These are phyloP conservation scores for Lagopus leucura DNA, from an alignment of 2,113 vertebrate genomes.

Conservation along the genomic window DNA sequence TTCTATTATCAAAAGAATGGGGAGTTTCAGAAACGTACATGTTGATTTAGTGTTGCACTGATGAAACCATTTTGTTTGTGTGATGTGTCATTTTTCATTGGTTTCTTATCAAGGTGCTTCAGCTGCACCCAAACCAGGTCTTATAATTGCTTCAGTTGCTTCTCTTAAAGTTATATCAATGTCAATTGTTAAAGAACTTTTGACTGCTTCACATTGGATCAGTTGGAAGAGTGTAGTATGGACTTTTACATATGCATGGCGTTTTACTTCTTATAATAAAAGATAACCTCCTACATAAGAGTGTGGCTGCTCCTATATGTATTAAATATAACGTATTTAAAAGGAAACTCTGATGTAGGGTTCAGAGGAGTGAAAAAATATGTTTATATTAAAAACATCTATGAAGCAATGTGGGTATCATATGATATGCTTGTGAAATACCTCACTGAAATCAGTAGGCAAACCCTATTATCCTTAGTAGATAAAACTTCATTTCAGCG, in stretches of 20 bases:
- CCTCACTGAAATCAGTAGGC: not conserved
- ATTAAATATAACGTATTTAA: not conserved
- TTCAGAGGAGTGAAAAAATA: conserved; percentile 18
- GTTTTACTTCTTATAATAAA: conserved; percentile 3
- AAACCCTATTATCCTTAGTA: not conserved
- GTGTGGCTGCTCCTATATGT: conserved; percentile 18
- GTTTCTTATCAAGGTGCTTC: conserved; percentile 83
- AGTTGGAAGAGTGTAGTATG: conserved; percentile 43
- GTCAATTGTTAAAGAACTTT: conserved; percentile 80
- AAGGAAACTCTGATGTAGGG: not conserved
- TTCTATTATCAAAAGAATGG: conserved; percentile 72
- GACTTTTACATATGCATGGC: not conserved
- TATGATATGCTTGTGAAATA: not conserved
- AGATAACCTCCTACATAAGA: not conserved
- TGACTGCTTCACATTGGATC: conserved; percentile 73
- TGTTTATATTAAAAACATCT: not conserved
- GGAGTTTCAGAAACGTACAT: conserved; percentile 66
- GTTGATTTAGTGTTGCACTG: conserved; percentile 79
- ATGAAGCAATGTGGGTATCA: not conserved
- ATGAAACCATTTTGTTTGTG: conserved; percentile 77
- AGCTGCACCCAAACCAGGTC: conserved; percentile 76
- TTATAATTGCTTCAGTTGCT: conserved; percentile 83
- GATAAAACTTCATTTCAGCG: not conserved
- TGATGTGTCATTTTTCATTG: conserved; percentile 83
- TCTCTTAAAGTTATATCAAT: conserved; percentile 87